Percentiles rank a stretch among this genome's conserved stretches.
phyloP scores from a whole-genome alignment of 2,797 vertebrate genomes.

The Pitangus sulphuratus region DNA sequence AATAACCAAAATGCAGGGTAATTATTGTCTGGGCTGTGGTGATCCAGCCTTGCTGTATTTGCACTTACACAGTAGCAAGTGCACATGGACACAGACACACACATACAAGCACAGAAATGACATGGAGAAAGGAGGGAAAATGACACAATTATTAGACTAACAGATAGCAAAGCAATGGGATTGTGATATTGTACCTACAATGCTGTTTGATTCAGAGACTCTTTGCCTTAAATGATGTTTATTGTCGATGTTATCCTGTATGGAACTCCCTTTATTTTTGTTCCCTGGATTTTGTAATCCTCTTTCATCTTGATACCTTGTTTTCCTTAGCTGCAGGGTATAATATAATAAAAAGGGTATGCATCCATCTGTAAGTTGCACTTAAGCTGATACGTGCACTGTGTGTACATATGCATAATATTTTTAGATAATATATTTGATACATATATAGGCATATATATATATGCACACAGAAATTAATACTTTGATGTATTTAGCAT shows the following conservation, averaged over 20 bases:
- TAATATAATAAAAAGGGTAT: background rate
- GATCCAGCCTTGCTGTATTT: background rate
- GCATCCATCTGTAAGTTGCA: background rate
- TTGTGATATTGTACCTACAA: background rate
- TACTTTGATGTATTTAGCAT: conserved; percentile 71
- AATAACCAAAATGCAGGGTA: background rate
- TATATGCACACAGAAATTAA: conserved; percentile 36
- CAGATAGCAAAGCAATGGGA: background rate
- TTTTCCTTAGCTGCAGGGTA: background rate
- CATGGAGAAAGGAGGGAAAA: background rate
- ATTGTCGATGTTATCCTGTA: background rate
- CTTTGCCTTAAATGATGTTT: background rate
- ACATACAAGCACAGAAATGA: background rate
- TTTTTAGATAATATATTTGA: conserved; percentile 4
- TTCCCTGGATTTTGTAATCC: background rate
- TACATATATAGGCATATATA: background rate
- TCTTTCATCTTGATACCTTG: background rate
- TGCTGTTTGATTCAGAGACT: background rate
- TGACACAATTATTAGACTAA: background rate
- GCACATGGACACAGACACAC: accelerated
- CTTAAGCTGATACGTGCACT: background rate
- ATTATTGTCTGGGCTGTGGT: background rate
- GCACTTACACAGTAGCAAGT: background rate
- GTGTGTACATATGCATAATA: background rate
- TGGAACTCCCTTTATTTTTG: background rate